Conservation (phyloP, 2,888 invertebrate genomes). For the Leptinotarsa rubiginosa region DNA sequence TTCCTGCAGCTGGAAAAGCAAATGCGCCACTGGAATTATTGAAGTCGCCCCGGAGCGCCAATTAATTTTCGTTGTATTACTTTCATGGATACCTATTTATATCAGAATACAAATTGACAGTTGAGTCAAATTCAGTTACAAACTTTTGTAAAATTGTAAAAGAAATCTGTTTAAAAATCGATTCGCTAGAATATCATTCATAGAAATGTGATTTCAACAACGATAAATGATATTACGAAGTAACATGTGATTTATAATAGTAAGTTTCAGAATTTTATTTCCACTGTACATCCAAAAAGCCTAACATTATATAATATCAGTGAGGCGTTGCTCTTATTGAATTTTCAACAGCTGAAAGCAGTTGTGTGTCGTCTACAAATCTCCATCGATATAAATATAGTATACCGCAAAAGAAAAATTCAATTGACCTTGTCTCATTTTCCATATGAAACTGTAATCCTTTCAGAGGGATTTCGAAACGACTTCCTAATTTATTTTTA, state of each 20-base stretch:
- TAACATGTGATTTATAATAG: not conserved
- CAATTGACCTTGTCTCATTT: conserved; percentile 49
- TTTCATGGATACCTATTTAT: too few relatives aligned
- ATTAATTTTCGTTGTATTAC: too few relatives aligned
- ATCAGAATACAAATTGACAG: too few relatives aligned
- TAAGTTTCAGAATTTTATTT: not conserved
- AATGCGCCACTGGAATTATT: too few relatives aligned
- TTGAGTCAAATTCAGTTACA: too few relatives aligned
- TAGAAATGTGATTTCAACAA: too few relatives aligned
- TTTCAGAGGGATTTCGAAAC: conserved; percentile 40
- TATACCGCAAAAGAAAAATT: conserved; percentile 33
- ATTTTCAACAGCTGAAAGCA: conserved; percentile 30
- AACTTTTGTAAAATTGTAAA: too few relatives aligned
- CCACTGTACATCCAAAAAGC: not conserved
- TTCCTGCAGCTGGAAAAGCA: too few relatives aligned
- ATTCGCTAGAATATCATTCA: too few relatives aligned
- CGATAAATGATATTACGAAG: too few relatives aligned
- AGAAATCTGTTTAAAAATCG: too few relatives aligned
- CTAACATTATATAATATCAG: not conserved
- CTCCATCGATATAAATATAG: conserved; percentile 9
- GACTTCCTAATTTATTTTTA: conserved; percentile 50
- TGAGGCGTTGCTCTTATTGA: conserved; percentile 26
- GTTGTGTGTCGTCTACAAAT: conserved; percentile 31
- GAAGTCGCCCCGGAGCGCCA: too few relatives aligned
- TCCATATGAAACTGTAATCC: conserved; percentile 49